Conservation (phyloP, 2,113 vertebrate genomes). For the Tupaia tana region DNA sequence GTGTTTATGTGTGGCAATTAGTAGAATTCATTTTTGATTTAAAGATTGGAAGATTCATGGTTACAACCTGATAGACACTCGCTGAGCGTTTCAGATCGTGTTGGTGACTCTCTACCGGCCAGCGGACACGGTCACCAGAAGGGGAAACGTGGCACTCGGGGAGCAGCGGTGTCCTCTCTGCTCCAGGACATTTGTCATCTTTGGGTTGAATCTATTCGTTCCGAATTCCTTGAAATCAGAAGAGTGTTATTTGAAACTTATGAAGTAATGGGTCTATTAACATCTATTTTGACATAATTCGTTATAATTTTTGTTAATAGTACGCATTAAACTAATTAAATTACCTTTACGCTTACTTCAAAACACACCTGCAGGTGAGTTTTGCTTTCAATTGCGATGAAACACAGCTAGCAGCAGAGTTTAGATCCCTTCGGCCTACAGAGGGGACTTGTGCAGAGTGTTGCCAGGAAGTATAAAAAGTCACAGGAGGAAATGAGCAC, state of each 20-base stretch:
- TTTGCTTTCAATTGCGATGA: constrained; percentile 15
- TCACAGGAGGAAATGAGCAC: not conserved
- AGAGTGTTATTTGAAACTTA: not conserved
- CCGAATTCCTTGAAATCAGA: not conserved
- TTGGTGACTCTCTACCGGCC: not conserved
- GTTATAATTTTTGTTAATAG: not conserved
- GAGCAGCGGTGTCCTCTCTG: not conserved
- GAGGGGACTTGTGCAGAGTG: not conserved
- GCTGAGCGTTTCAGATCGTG: not conserved
- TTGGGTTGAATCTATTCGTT: not conserved
- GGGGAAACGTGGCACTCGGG: fast-evolving
- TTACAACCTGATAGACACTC: not conserved
- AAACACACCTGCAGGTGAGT: not conserved
- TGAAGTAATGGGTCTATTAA: not conserved
- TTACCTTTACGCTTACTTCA: not conserved
- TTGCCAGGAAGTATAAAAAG: not conserved
- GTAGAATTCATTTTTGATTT: not conserved
- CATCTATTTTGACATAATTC: constrained; percentile 22
- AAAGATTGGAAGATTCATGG: not conserved
- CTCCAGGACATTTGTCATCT: not conserved
- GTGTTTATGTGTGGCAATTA: not conserved
- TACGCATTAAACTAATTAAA: not conserved
- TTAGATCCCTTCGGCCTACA: not conserved
- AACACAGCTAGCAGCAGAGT: not conserved
- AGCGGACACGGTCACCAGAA: not conserved